Percentiles rank a stretch among this genome's conserved stretches.
Evolutionary conservation across 2,888 invertebrate genomes (phyloP).

Genomic region (Caenorhabditis parvicauda): DNA sequence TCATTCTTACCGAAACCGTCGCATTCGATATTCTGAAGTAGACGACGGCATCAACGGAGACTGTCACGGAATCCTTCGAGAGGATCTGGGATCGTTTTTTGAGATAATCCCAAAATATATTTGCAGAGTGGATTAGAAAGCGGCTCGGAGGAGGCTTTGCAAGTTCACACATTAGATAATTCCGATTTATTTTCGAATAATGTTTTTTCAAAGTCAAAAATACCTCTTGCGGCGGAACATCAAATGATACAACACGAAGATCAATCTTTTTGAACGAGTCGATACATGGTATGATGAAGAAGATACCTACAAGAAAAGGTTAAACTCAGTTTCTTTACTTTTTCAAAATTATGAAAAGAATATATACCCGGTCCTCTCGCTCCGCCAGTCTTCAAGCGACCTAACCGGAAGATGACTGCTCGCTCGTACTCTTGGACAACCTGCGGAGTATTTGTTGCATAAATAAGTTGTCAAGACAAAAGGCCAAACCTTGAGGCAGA

Average conservation of each 20-base stretch:
- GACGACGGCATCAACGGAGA: conserved; percentile 83
- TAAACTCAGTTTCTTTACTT: no score
- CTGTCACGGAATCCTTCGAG: conserved; percentile 93
- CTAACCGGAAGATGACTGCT: conserved; percentile 82
- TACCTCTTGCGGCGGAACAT: conserved; percentile 96
- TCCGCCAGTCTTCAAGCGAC: conserved; percentile 74
- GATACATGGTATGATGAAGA: conserved; percentile 74
- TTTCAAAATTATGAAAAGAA: not conserved
- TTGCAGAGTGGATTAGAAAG: no score
- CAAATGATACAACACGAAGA: conserved; percentile 88
- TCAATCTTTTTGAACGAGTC: conserved; percentile 74
- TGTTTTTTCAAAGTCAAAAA: not conserved
- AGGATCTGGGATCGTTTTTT: conserved; percentile 85
- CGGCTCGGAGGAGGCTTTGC: no score
- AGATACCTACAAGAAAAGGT: conserved; percentile 32
- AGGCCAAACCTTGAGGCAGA: conserved; percentile 55
- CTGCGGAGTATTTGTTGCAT: conserved; percentile 2
- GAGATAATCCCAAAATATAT: conserved; percentile 11
- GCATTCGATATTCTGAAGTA: conserved; percentile 80
- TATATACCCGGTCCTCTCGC: conserved; percentile 70
- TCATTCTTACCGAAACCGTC: conserved; percentile 82
- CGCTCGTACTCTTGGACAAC: conserved; percentile 69
- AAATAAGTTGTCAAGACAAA: not conserved
- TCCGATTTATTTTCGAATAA: no score
- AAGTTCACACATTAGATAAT: no score